These are phyloP conservation scores for Blennius ocellaris DNA, from an alignment of 2,113 vertebrate species.

Conservation along the genomic window DNA sequence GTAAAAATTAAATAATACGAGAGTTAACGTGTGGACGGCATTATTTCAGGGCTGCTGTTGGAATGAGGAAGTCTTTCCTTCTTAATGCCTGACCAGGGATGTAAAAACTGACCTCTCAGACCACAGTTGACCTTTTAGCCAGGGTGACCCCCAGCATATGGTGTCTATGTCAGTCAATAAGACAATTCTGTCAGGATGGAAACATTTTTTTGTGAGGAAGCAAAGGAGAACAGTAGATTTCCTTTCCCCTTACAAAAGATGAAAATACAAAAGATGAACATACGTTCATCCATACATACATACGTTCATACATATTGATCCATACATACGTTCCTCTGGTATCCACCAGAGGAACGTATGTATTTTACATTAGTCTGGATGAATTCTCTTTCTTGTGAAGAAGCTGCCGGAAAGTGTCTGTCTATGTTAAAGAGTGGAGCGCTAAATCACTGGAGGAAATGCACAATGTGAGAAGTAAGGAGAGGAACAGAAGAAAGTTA, in stretches of 20 bases:
- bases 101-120: too few relatives aligned
- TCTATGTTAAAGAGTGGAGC: neutral
- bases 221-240: slow-evolving; percentile 7
- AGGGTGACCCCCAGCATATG: neutral
- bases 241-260: slow-evolving; percentile 1
- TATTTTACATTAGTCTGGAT: too few relatives aligned
- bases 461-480: neutral
- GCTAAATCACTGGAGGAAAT: neutral
- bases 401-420: neutral
- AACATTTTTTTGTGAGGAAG: neutral
- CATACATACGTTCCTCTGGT: neutral
- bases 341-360: too few relatives aligned
- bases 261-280: too few relatives aligned
- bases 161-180: neutral
- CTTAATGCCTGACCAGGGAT: too few relatives aligned
- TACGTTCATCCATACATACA: too few relatives aligned
- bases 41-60: too few relatives aligned
- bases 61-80: too few relatives aligned
- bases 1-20: too few relatives aligned
- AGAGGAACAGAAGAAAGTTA: neutral
- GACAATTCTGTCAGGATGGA: neutral
- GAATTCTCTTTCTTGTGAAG: neutral
- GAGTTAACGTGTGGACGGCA: too few relatives aligned
- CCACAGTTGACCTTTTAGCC: neutral
- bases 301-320: too few relatives aligned